These are phyloP conservation scores for Osmerus eperlanus DNA, from an alignment of 2,113 vertebrate species.

Conservation along the genomic window DNA sequence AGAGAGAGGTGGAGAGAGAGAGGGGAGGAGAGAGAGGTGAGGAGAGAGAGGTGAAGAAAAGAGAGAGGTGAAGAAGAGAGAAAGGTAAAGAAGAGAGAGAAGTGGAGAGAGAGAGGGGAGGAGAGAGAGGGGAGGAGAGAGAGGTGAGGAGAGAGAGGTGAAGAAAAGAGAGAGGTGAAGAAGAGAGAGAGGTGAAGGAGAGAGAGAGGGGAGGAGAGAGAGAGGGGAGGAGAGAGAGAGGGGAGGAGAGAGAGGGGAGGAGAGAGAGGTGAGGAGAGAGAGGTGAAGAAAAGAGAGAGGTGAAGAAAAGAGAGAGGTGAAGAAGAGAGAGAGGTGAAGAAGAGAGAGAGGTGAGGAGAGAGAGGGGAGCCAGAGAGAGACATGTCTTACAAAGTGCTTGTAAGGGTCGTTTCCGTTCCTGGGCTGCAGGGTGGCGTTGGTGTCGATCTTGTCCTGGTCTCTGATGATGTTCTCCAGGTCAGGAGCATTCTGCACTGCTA, in stretches of 20 bases:
- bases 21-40: background rate
- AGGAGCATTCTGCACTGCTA: conserved; percentile 72
- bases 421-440: conserved; percentile 35
- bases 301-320: background rate
- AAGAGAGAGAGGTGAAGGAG: background rate
- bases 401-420: conserved; percentile 67
- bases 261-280: conserved; percentile 6
- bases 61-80: background rate
- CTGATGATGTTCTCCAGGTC: conserved; percentile 78
- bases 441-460: conserved; percentile 65
- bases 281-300: background rate
- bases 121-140: conserved; percentile 1
- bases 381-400: conserved; percentile 83
- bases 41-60: background rate
- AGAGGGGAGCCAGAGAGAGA: background rate
- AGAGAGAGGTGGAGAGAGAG: background rate
- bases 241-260: background rate
- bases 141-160: background rate
- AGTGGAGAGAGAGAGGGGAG: conserved; percentile 1
- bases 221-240: no score
- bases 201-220: background rate
- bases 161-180: background rate
- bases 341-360: background rate
- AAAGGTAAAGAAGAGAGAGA: no score
- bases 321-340: background rate